Evolutionary conservation across 2,888 invertebrate genomes (phyloP).

Genomic region (Papilio elwesi): DNA sequence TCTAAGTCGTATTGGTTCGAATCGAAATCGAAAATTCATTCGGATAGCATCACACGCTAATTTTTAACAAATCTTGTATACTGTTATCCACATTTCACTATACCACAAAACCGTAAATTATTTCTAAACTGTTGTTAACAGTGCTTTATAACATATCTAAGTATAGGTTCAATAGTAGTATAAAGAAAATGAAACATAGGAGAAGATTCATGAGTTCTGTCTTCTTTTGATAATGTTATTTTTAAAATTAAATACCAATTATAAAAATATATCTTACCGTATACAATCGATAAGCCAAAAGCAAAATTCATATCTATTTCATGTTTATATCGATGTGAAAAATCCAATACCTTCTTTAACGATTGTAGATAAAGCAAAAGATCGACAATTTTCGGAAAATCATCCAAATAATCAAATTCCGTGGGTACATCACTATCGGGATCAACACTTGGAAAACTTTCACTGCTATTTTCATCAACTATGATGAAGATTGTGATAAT

Average conservation of each 20-base stretch:
- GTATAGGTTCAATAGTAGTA: no score
- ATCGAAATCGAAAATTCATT: no score
- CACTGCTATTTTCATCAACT: conserved; percentile 16
- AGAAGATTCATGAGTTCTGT: no score
- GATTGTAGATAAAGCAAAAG: conserved; percentile 52
- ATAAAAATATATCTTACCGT: conserved; percentile 54
- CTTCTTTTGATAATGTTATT: not conserved
- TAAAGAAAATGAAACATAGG: no score
- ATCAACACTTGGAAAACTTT: conserved; percentile 8
- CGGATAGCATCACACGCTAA: no score
- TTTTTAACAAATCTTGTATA: no score
- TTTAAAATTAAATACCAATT: not conserved
- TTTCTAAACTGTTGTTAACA: no score
- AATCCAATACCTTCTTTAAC: conserved; percentile 53
- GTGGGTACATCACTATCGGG: conserved; percentile 7
- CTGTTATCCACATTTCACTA: no score
- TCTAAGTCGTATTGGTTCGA: no score
- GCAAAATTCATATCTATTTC: conserved; percentile 58
- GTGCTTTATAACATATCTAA: no score
- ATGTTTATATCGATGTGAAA: conserved; percentile 49
- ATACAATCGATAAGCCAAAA: conserved; percentile 63
- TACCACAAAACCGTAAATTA: no score
- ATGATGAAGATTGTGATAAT: conserved; percentile 22
- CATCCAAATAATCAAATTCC: conserved; percentile 33
- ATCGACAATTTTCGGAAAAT: conserved; percentile 54